Evolutionary conservation across 2,888 invertebrate species (phyloP).

Genomic region (Campaea margaritaria): DNA sequence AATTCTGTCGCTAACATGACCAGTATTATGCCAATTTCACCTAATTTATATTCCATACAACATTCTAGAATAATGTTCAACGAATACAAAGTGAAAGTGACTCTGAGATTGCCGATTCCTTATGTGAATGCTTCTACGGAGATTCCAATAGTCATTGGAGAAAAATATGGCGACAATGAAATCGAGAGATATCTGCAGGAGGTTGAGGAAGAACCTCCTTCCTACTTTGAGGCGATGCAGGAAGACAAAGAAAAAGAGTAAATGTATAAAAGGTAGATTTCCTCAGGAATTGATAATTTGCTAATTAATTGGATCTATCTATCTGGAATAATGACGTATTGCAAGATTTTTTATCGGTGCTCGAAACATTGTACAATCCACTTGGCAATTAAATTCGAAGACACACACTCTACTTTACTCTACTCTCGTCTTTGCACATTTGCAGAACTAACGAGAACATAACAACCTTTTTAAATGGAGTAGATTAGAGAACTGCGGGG

Average conservation of each 20-base stretch:
- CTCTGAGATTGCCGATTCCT: slow-evolving; percentile 45
- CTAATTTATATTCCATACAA: slow-evolving; percentile 45
- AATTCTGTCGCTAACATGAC: slow-evolving; percentile 36
- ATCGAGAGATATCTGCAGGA: slow-evolving; percentile 16
- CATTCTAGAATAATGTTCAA: slow-evolving; percentile 43
- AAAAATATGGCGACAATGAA: slow-evolving; percentile 18
- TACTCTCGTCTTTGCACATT: too few relatives aligned
- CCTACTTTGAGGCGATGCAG: slow-evolving; percentile 44
- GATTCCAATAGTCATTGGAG: slow-evolving; percentile 49
- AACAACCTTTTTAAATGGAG: too few relatives aligned
- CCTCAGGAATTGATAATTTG: too few relatives aligned
- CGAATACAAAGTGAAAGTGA: slow-evolving; percentile 45
- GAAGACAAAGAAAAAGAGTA: slow-evolving; percentile 4
- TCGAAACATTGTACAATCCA: too few relatives aligned
- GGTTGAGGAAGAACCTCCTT: slow-evolving; percentile 33
- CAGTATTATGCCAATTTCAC: slow-evolving; percentile 34
- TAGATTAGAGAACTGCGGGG: too few relatives aligned
- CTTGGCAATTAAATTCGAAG: too few relatives aligned
- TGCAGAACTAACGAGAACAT: too few relatives aligned
- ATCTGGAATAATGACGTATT: too few relatives aligned
- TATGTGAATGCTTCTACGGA: slow-evolving; percentile 41
- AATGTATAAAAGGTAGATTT: not conserved
- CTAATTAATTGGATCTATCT: too few relatives aligned
- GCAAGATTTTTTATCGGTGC: too few relatives aligned
- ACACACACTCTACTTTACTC: too few relatives aligned